These are phyloP conservation scores for Hypocryptadius cinnamomeus DNA, from an alignment of 2,113 vertebrate species.

Conservation along the genomic window DNA sequence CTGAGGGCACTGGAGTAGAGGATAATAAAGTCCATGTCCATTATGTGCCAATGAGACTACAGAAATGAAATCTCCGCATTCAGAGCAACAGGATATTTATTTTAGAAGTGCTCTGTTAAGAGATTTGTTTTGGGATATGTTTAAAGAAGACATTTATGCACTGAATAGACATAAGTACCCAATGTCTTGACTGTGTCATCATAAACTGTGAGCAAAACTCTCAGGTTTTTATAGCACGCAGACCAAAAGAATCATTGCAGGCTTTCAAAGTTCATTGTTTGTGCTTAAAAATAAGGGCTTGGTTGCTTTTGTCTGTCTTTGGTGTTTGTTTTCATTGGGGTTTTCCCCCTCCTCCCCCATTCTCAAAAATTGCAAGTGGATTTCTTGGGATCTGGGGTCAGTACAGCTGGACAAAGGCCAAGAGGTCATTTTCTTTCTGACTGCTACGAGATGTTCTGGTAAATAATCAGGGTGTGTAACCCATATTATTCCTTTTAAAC, in stretches of 20 bases:
- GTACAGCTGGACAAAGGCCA: background rate
- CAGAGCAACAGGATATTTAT: conserved; percentile 3
- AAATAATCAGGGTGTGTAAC: background rate
- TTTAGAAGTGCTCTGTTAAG: background rate
- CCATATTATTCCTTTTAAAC: background rate
- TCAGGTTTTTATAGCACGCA: background rate
- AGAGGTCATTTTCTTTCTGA: background rate
- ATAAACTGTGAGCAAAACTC: background rate
- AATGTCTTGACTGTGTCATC: background rate
- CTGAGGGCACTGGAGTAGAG: background rate
- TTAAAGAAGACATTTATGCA: background rate
- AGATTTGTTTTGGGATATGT: background rate
- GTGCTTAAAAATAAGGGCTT: background rate
- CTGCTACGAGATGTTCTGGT: background rate
- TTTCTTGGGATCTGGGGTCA: background rate
- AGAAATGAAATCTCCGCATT: conserved; percentile 10
- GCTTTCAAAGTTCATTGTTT: background rate
- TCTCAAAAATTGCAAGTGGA: background rate
- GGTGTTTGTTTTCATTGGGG: background rate
- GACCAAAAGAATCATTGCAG: background rate
- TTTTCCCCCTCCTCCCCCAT: fast-evolving
- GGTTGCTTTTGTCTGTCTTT: background rate
- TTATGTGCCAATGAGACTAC: conserved; percentile 18
- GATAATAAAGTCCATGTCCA: conserved; percentile 46
- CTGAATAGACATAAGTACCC: background rate